These are phyloP conservation scores for Bothrops alternatus DNA, from an alignment of 2,797 vertebrate species.

Conservation along the genomic window DNA sequence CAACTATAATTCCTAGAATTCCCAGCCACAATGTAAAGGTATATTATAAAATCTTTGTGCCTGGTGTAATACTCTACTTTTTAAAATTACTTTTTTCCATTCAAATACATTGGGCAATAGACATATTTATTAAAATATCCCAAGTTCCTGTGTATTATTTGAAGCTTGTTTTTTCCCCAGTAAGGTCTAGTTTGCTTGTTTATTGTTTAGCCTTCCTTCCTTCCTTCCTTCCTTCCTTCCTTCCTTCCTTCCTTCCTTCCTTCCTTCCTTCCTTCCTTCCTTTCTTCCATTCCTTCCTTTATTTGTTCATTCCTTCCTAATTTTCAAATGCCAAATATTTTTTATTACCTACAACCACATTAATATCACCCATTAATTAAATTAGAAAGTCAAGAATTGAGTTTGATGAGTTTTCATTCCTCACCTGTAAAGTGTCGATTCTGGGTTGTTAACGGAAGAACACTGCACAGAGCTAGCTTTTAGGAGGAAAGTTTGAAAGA, in stretches of 20 bases:
- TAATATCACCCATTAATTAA: constrained; percentile 52
- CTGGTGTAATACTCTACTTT: background rate
- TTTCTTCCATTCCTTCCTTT: background rate
- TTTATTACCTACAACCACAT: constrained; percentile 50
- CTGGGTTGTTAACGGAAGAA: constrained; percentile 53
- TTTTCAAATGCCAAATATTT: constrained; percentile 62
- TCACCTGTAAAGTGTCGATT: constrained; percentile 38
- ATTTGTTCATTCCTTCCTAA: background rate
- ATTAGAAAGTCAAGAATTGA: constrained; percentile 32
- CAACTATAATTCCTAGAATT: background rate
- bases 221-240: background rate
- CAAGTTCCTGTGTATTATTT: background rate
- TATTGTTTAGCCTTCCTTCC: background rate
- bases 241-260: background rate
- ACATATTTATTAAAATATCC: background rate
- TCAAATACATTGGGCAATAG: background rate
- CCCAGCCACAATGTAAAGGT: background rate
- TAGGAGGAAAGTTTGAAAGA: constrained; percentile 40
- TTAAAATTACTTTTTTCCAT: background rate
- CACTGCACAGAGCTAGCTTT: constrained; percentile 2
- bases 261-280: background rate
- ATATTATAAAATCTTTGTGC: background rate
- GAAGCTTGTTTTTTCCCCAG: background rate
- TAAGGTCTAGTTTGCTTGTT: background rate
- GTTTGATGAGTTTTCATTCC: constrained; percentile 43